Conservation (phyloP, 2,113 vertebrate genomes). For the Phrynocephalus versicolor region DNA sequence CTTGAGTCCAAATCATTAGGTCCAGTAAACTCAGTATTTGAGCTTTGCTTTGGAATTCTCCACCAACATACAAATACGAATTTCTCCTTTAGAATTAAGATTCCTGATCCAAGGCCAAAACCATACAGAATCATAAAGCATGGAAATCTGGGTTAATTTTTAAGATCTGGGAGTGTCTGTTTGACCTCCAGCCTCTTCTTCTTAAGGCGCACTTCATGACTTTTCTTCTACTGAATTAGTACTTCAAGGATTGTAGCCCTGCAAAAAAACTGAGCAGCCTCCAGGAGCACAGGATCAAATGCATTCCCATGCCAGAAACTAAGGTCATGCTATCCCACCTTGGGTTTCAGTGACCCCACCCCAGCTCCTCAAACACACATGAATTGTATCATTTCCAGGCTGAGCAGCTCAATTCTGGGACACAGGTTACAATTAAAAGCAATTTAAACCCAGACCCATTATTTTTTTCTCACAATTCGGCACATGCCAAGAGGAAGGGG, state of each 20-base stretch:
- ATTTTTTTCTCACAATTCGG: slow-evolving; percentile 56
- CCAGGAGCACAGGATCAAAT: background rate
- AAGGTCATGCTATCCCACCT: slow-evolving; percentile 35
- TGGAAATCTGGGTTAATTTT: background rate
- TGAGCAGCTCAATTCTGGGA: slow-evolving; percentile 60
- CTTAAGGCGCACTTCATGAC: background rate
- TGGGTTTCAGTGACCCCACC: slow-evolving; percentile 16
- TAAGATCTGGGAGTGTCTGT: background rate
- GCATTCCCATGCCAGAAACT: slow-evolving; percentile 1
- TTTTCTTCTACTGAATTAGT: background rate
- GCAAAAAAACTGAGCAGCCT: background rate
- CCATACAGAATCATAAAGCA: background rate
- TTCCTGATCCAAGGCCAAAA: background rate
- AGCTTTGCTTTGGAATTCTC: background rate
- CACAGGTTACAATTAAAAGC: slow-evolving; percentile 67
- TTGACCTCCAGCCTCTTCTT: background rate
- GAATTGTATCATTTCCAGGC: slow-evolving; percentile 48
- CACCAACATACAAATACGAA: no score
- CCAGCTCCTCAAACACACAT: background rate
- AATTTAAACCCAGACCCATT: slow-evolving; percentile 62
- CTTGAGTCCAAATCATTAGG: background rate
- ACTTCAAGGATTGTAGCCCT: background rate
- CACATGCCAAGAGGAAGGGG: slow-evolving; percentile 49
- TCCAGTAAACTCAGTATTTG: background rate
- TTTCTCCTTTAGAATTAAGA: background rate